These are phyloP conservation scores for Muntiacus reevesi DNA, from an alignment of 2,113 vertebrate genomes.

Conservation along the genomic window DNA sequence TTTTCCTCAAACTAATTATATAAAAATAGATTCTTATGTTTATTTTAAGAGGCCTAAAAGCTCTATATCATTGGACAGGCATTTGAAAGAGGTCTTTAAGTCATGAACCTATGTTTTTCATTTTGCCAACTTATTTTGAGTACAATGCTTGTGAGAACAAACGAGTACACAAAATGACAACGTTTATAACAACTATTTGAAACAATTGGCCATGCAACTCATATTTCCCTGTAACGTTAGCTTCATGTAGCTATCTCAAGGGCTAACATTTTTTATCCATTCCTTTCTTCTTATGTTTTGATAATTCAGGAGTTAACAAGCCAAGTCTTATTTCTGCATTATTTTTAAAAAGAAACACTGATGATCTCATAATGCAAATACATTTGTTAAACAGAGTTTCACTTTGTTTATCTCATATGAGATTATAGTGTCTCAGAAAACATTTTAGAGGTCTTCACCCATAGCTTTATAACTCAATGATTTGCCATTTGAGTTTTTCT, in stretches of 20 bases:
- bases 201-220: background rate
- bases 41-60: background rate
- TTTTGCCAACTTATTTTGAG: background rate
- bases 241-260: background rate
- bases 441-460: background rate
- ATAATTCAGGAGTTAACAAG: slow-evolving; percentile 40
- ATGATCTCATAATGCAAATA: slow-evolving; percentile 68
- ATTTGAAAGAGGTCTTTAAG: background rate
- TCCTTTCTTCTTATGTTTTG: slow-evolving; percentile 18
- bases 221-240: background rate
- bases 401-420: slow-evolving; percentile 63
- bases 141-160: background rate
- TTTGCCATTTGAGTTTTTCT: slow-evolving; percentile 54
- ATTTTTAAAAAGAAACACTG: slow-evolving; percentile 30
- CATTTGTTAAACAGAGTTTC: slow-evolving; percentile 60
- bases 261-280: background rate
- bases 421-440: slow-evolving; percentile 57
- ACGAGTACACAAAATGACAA: background rate
- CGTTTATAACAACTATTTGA: background rate
- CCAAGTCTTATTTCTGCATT: slow-evolving; percentile 25
- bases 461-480: slow-evolving; percentile 20
- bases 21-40: background rate
- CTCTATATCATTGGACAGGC: background rate
- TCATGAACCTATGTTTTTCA: background rate
- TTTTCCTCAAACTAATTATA: background rate